phyloP scores from a whole-genome alignment of 2,113 vertebrate genomes.

The Perognathus longimembris region DNA sequence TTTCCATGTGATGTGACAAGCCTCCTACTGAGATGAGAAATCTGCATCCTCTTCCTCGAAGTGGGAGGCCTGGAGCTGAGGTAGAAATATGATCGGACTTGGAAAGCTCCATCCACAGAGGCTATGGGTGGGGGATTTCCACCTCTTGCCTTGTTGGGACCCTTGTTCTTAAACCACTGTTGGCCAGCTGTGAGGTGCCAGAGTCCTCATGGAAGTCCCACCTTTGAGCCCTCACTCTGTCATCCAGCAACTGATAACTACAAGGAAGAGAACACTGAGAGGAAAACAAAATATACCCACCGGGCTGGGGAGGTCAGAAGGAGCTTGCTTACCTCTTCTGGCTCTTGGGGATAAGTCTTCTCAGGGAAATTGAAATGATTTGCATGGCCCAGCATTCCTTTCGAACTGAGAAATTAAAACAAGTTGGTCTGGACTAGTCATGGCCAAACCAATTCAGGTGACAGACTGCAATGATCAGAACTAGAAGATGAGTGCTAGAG shows the following conservation, averaged over 20 bases:
- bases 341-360: not conserved
- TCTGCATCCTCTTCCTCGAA: not conserved
- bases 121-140: not conserved
- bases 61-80: not conserved
- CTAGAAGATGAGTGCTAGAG: not conserved
- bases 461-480: not conserved
- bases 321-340: not conserved
- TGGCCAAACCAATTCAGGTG: not conserved
- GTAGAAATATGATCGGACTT: not conserved
- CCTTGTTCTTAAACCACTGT: not conserved
- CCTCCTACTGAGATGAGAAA: not conserved
- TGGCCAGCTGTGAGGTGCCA: not conserved
- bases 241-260: not conserved
- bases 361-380: not conserved
- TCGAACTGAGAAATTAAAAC: not conserved
- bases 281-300: not conserved
- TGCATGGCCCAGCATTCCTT: not conserved
- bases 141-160: not conserved
- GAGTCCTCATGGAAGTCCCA: not conserved
- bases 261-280: not conserved
- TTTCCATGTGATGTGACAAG: constrained; percentile 29
- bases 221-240: not conserved
- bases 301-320: not conserved
- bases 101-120: not conserved
- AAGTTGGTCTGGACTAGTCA: not conserved